Percentiles rank a stretch among this genome's conserved stretches.
These are phyloP conservation scores for Sclerodermus sp. DNA, from an alignment of 2,888 invertebrate species.

Conservation along the genomic window DNA sequence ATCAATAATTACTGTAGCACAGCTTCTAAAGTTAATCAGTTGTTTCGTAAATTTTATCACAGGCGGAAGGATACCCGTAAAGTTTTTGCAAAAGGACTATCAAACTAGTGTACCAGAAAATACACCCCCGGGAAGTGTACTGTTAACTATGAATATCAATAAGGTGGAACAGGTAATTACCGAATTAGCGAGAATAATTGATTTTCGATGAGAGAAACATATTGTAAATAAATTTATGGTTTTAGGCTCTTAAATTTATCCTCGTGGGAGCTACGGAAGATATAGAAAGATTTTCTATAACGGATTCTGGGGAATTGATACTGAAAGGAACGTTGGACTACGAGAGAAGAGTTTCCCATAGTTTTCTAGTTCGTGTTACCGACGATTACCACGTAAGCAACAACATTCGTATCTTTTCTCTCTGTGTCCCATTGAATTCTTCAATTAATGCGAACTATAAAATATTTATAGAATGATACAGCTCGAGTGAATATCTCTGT, in stretches of 20 bases:
- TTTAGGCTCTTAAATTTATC: constrained; percentile 71
- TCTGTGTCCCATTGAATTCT: too few species aligned
- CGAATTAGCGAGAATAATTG: too few species aligned
- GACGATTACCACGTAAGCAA: constrained; percentile 71
- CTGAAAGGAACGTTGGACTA: constrained; percentile 77
- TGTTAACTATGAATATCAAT: constrained; percentile 67
- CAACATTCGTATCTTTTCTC: too few species aligned
- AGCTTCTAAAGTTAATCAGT: too few species aligned
- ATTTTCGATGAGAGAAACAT: too few species aligned
- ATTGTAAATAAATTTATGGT: too few species aligned
- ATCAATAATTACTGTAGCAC: too few species aligned
- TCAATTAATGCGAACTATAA: not conserved
- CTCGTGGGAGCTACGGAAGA: constrained; percentile 74
- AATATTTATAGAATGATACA: constrained; percentile 75
- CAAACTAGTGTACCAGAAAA: constrained; percentile 75
- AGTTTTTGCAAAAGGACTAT: constrained; percentile 74
- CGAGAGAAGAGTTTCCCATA: constrained; percentile 71
- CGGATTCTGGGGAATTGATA: constrained; percentile 77
- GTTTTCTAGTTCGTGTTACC: constrained; percentile 80
- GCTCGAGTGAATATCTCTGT: constrained; percentile 80
- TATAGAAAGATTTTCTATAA: constrained; percentile 75
- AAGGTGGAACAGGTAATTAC: constrained; percentile 47
- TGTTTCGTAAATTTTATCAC: not conserved
- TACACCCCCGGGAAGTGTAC: constrained; percentile 71
- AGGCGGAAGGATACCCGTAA: constrained; percentile 58